Evolutionary conservation across 1,140 invertebrate species (phyloP).

Genomic region (Ceratoteleas bidentatus): DNA sequence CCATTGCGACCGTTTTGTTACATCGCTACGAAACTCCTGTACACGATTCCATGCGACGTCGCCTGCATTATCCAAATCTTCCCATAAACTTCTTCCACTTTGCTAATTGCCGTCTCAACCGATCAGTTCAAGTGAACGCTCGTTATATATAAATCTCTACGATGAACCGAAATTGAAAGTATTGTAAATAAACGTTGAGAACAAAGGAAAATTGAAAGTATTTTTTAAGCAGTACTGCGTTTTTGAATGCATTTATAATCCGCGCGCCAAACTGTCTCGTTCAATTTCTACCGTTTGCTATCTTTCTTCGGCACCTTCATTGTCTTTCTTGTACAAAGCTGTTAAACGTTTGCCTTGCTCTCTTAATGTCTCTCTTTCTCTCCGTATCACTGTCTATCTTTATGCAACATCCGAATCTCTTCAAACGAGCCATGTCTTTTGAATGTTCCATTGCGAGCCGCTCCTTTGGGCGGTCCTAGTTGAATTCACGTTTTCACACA

Average conservation of each 20-base stretch:
- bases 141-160: neutral
- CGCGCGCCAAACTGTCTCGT: neutral
- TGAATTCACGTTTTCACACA: slow-evolving; percentile 42
- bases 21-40: neutral
- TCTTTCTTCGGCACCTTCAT: neutral
- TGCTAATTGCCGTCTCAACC: too few species aligned
- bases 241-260: slow-evolving; percentile 10
- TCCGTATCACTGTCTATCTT: slow-evolving; percentile 6
- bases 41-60: neutral
- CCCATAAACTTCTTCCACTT: slow-evolving; percentile 10
- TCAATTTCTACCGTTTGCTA: neutral
- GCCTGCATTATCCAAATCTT: slow-evolving; percentile 25
- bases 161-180: slow-evolving; percentile 44
- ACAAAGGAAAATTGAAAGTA: slow-evolving; percentile 23
- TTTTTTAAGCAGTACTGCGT: slow-evolving; percentile 29
- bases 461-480: slow-evolving; percentile 18
- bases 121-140: too few species aligned
- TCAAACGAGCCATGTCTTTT: slow-evolving; percentile 19
- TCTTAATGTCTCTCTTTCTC: neutral
- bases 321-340: neutral
- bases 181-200: slow-evolving; percentile 43
- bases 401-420: slow-evolving; percentile 51
- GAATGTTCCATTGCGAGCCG: slow-evolving; percentile 10
- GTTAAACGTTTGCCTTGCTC: neutral
- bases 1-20: too few species aligned